These are phyloP conservation scores for Cabera pusaria DNA, from an alignment of 2,888 invertebrate species.

Conservation along the genomic window DNA sequence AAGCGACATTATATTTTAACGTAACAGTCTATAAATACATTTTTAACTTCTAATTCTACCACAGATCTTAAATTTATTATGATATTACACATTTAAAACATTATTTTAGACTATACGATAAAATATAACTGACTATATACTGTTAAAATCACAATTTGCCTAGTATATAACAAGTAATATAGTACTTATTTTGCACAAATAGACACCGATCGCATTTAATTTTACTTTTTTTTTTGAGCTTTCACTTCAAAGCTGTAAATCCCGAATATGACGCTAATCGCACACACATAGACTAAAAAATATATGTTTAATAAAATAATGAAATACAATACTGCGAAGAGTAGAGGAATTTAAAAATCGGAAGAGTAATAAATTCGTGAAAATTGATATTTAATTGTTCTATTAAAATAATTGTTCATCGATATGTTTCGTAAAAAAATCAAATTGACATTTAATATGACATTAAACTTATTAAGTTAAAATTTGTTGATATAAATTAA, in stretches of 20 bases:
- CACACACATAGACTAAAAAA: no score
- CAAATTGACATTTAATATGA: no score
- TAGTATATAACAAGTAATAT: constrained; percentile 67
- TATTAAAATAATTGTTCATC: no score
- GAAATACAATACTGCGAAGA: no score
- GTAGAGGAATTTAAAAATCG: no score
- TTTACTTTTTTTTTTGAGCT: constrained; percentile 27
- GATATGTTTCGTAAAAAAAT: no score
- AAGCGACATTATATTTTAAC: constrained; percentile 36
- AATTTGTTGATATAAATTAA: no score
- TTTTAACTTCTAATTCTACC: constrained; percentile 70
- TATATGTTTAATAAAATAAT: no score
- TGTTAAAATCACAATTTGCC: constrained; percentile 81
- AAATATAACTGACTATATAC: constrained; percentile 76
- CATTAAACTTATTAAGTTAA: no score
- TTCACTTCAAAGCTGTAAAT: constrained; percentile 33
- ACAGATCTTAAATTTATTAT: constrained; percentile 66
- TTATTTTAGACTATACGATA: constrained; percentile 70
- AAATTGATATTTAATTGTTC: no score
- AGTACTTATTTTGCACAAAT: constrained; percentile 70
- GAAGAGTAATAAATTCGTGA: no score
- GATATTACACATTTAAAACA: constrained; percentile 73
- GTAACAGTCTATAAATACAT: constrained; percentile 64
- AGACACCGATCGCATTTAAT: constrained; percentile 64
- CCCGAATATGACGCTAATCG: constrained; percentile 10